A percentile compares a stretch with the other conserved stretches of the same genome.
Conservation (phyloP, 2,113 vertebrate species). For the Labeo rohita region DNA sequence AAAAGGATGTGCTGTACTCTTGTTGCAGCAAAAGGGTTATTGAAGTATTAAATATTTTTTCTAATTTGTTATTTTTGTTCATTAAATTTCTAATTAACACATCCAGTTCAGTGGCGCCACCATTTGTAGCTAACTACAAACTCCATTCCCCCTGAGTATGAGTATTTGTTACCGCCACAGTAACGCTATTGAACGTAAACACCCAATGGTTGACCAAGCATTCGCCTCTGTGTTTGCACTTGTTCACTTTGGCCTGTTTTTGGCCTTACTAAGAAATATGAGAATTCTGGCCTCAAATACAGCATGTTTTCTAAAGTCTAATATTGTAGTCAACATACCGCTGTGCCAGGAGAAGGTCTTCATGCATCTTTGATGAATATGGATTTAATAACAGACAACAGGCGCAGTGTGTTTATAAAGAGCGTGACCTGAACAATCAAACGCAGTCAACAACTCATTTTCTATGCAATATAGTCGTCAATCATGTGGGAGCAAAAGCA, state of each 20-base stretch:
- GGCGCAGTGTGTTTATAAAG: background rate
- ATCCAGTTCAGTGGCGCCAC: background rate
- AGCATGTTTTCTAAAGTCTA: background rate
- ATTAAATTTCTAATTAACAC: background rate
- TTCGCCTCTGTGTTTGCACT: background rate
- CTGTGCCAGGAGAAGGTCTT: background rate
- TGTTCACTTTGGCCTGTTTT: background rate
- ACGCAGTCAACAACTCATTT: constrained; percentile 28
- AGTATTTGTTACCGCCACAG: background rate
- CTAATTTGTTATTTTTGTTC: background rate
- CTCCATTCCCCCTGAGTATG: background rate
- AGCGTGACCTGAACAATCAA: constrained; percentile 7
- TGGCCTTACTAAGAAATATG: background rate
- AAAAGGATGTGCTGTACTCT: background rate
- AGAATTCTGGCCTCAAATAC: background rate
- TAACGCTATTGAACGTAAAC: background rate
- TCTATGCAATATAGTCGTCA: constrained; percentile 33
- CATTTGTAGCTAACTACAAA: background rate
- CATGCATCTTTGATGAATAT: constrained; percentile 18
- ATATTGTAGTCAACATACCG: background rate
- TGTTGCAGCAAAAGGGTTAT: background rate
- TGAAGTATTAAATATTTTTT: background rate
- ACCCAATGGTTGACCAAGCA: background rate
- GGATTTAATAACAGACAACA: background rate
- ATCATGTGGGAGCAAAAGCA: constrained; percentile 43